Percentiles rank a stretch among this genome's conserved stretches.
These are phyloP conservation scores for Xyrichtys novacula DNA, from an alignment of 2,797 vertebrate species.

Conservation along the genomic window DNA sequence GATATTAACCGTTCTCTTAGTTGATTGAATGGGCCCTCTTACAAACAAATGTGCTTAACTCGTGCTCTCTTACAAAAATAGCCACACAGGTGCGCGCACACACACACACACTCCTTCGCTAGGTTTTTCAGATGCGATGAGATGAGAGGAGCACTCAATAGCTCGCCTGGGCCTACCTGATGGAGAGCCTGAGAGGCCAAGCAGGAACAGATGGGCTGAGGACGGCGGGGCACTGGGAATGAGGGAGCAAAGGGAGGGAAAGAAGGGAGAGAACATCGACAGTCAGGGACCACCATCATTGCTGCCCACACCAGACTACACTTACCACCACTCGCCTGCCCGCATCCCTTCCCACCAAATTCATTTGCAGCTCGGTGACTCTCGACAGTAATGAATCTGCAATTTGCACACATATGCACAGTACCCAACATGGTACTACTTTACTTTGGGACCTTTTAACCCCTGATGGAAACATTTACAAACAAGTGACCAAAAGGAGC, in stretches of 20 bases:
- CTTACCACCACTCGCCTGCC: conserved; percentile 64
- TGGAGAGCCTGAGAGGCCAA: conserved; percentile 79
- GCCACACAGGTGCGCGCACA: conserved; percentile 18
- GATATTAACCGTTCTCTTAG: conserved; percentile 21
- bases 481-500: conserved; percentile 83
- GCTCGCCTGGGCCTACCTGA: conserved; percentile 75
- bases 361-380: conserved; percentile 80
- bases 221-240: conserved; percentile 72
- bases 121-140: conserved; percentile 68
- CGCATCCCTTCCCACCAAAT: conserved; percentile 74
- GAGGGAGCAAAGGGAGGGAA: conserved; percentile 65
- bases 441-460: conserved; percentile 69
- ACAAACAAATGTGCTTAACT: conserved; percentile 28
- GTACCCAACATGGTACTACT: conserved; percentile 76
- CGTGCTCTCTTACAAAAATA: not conserved
- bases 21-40: conserved; percentile 17
- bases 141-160: conserved; percentile 71
- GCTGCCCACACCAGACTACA: conserved; percentile 82
- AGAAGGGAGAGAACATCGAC: conserved; percentile 69
- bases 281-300: conserved; percentile 86
- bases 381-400: conserved; percentile 81
- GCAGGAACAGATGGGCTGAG: conserved; percentile 86
- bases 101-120: conserved; percentile 23
- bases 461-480: conserved; percentile 86
- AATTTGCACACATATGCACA: conserved; percentile 84